Base-by-base conservation (phyloP, 2,888 invertebrate genomes). In the Hemaris fuciformis region DNA sequence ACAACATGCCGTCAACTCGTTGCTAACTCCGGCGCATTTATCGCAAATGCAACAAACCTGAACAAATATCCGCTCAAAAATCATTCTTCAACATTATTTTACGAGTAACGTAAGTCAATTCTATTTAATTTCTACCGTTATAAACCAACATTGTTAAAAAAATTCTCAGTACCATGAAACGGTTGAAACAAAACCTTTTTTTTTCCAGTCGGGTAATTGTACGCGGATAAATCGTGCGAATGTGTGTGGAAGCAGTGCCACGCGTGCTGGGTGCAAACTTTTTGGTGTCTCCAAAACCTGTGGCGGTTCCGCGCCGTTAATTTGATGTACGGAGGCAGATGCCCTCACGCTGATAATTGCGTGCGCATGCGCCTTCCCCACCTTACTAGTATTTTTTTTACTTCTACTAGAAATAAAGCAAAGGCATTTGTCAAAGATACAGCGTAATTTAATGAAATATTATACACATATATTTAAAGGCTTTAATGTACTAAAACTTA, bases 261-360 rank as follows among this genome's bases (percentile, higher is more conserved):
- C 73, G 66, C 70, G 71, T 72, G 75, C 73, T 20, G 68, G 76
- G 78, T 85, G 82, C 80, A 75, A 85, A 84, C 80, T 86, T 88
- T 74, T 60, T 60, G 23, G 41, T 27, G 25, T 41, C 23, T 42
- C 25, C 13, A 41, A 34, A 13, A 71, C 68, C 64, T 69, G 69
- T 69, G 68, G 67, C 69, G 59, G 87, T 88, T 89, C 81, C 84
- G 83, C 85, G 69, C 80, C 79, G 88, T 87, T 87, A 84, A 85
- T 85, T 85, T 85, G 80, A 85, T 80, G 79, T 81, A 79, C 80
- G 72, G 77, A 84, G 80, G 83, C 85, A 82, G 86, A 85, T 83
- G 80, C 80, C 83, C 79, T 71, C 79, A 70, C 70, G 69, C 75
- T 73, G 84, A 86, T 84, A 82, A 68, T 72, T 66, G 66, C 64